Percentiles rank a stretch among this genome's conserved stretches.
These are phyloP conservation scores for Antigone vipio DNA, from an alignment of 2,113 vertebrate species.

Conservation along the genomic window DNA sequence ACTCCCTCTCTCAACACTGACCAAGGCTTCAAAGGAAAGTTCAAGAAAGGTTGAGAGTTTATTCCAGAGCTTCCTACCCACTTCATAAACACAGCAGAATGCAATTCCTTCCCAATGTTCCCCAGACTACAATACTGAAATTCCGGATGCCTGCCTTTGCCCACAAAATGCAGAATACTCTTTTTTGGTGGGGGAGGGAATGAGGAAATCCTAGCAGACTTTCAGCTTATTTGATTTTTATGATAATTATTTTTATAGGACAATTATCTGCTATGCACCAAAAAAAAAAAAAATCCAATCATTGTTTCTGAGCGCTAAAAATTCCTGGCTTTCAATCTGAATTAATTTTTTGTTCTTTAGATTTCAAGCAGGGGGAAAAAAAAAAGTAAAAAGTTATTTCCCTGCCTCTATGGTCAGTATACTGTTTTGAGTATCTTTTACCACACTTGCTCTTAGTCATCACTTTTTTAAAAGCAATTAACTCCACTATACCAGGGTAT, in stretches of 20 bases:
- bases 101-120: neutral
- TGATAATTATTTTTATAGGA: neutral
- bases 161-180: neutral
- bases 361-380: neutral
- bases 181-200: neutral
- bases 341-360: neutral
- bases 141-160: neutral
- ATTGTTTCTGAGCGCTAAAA: neutral
- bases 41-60: neutral
- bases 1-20: neutral
- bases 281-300: neutral
- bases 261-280: neutral
- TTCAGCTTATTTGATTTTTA: neutral
- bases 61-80: neutral
- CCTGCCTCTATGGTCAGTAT: neutral
- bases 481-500: neutral
- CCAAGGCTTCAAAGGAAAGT: neutral
- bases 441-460: neutral
- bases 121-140: neutral
- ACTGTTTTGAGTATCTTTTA: neutral
- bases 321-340: neutral
- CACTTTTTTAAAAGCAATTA: neutral
- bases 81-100: neutral
- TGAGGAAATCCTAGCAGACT: neutral
- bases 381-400: neutral